Percentiles rank a stretch among this genome's conserved stretches.
Conservation (phyloP, 2,888 invertebrate genomes). For the Epinotia nisella region DNA sequence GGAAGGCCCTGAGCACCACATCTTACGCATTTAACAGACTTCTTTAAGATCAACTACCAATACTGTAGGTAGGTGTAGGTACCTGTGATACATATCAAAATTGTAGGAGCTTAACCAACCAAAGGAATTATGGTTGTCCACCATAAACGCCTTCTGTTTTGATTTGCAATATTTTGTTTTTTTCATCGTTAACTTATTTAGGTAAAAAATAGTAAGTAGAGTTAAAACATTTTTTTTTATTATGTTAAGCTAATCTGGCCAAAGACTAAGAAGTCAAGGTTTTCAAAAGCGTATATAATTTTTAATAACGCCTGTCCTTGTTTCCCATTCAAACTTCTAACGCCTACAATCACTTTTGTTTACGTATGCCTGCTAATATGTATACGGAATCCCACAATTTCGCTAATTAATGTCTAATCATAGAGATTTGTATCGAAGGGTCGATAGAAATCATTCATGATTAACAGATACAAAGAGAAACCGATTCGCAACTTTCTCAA, state of each 20-base stretch:
- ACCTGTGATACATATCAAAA: no score
- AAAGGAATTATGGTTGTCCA: no score
- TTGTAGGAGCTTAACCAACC: no score
- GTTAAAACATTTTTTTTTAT: neutral
- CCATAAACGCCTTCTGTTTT: no score
- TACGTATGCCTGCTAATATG: constrained; percentile 51
- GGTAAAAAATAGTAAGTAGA: neutral
- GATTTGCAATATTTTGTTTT: no score
- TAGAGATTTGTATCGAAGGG: constrained; percentile 45
- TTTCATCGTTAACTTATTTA: no score
- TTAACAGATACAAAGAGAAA: constrained; percentile 43
- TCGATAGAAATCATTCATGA: constrained; percentile 46
- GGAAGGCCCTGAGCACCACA: neutral
- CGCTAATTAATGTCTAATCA: constrained; percentile 40
- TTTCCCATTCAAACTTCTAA: constrained; percentile 66
- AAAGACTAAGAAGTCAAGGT: constrained; percentile 28
- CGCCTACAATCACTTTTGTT: constrained; percentile 81
- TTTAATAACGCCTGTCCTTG: constrained; percentile 61
- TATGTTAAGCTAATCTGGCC: neutral
- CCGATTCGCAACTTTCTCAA: constrained; percentile 43
- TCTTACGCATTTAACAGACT: neutral
- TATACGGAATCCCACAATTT: constrained; percentile 46
- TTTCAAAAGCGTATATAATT: constrained; percentile 37
- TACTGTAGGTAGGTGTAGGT: no score
- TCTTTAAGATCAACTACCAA: no score